These are phyloP conservation scores for Megastigmus dorsalis DNA, from an alignment of 2,888 invertebrate genomes.

Conservation along the genomic window DNA sequence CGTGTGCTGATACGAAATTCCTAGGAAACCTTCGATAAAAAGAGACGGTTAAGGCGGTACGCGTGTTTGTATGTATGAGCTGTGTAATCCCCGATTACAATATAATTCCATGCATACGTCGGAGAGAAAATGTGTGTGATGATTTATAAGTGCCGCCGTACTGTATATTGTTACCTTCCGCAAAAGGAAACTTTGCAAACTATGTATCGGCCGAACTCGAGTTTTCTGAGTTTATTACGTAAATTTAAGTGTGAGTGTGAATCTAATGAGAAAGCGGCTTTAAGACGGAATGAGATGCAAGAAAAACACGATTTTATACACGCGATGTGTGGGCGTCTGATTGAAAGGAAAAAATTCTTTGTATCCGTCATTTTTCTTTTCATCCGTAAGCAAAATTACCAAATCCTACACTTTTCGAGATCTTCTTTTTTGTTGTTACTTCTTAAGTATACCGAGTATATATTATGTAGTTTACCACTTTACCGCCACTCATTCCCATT, in stretches of 20 bases:
- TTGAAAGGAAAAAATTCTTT: slow-evolving; percentile 2
- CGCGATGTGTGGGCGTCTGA: not conserved
- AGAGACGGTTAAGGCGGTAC: not conserved
- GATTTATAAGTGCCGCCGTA: slow-evolving; percentile 10
- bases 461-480: not conserved
- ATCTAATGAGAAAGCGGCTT: not conserved
- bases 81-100: not conserved
- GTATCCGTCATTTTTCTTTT: slow-evolving; percentile 9
- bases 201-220: slow-evolving; percentile 28
- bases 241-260: not conserved
- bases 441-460: not conserved
- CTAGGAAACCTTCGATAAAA: slow-evolving; percentile 6
- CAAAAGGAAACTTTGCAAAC: slow-evolving; percentile 37
- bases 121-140: not conserved
- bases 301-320: slow-evolving; percentile 27
- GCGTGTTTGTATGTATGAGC: slow-evolving; percentile 1
- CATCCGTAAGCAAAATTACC: not conserved
- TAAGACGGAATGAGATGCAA: not conserved
- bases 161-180: slow-evolving; percentile 27
- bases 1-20: slow-evolving; percentile 29
- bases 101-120: slow-evolving; percentile 11
- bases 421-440: slow-evolving; percentile 1
- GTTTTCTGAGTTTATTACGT: slow-evolving; percentile 11
- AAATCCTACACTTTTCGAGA: not conserved
- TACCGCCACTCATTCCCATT: not conserved